A percentile compares a stretch with the other conserved stretches of the same genome.
phyloP scores from a whole-genome alignment of 23 tunicate genomes.

The Trididemnum miniatum region DNA sequence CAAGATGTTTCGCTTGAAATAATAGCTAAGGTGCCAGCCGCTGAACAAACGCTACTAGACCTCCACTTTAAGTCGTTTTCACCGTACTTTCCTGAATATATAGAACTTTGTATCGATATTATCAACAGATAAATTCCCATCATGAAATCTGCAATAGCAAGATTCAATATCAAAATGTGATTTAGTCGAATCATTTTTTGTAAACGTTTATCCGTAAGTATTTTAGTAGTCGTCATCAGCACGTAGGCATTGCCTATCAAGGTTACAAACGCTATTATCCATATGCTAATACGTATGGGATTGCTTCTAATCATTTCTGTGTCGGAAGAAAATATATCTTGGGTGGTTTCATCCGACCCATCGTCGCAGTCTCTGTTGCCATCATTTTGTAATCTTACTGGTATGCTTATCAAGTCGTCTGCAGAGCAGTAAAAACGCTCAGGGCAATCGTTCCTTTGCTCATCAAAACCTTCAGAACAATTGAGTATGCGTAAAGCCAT shows the following conservation, averaged over 20 bases:
- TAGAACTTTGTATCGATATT: constrained; percentile 26
- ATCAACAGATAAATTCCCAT: constrained; percentile 72
- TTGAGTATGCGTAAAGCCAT: neutral
- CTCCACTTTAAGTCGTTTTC: constrained; percentile 53
- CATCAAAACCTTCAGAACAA: constrained; percentile 18
- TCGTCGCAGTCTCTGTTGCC: constrained; percentile 56
- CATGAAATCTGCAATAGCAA: constrained; percentile 57
- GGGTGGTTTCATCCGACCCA: constrained; percentile 57
- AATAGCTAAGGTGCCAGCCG: constrained; percentile 41
- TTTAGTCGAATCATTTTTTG: neutral
- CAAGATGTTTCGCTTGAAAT: constrained; percentile 72
- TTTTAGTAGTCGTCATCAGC: constrained; percentile 11
- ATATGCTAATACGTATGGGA: constrained; percentile 21
- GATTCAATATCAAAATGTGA: constrained; percentile 57
- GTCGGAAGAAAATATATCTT: constrained; percentile 46
- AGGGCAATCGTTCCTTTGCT: neutral
- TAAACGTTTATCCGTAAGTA: neutral
- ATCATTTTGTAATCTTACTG: constrained; percentile 4
- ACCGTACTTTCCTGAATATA: constrained; percentile 47
- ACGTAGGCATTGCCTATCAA: constrained; percentile 54
- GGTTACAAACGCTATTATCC: constrained; percentile 58
- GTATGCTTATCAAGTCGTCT: constrained; percentile 5
- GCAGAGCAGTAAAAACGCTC: constrained; percentile 18
- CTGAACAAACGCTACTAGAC: constrained; percentile 30
- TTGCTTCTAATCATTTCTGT: constrained; percentile 42